Evolutionary conservation across 2,113 vertebrate genomes (phyloP), one percentile per base, ranked within the genome.

Genomic region (Suncus etruscus): DNA sequence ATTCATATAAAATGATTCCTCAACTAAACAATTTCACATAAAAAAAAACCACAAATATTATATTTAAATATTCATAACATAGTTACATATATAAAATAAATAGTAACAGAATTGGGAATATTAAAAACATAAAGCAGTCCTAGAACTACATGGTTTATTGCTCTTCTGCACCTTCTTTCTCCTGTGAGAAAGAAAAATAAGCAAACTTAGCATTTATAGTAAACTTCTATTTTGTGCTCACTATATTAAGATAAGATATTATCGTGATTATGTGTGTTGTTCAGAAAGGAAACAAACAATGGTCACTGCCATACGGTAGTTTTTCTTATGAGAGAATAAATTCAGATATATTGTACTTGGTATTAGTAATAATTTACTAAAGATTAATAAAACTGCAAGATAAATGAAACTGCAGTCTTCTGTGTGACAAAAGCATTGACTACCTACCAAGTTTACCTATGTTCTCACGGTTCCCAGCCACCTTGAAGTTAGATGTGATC

Each of bases 1-100:
- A 86, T 47, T 15, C 15, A 12, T 39, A 66, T 54, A 76, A 91
- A 92, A 69, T 58, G 84, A 50, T 51, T 27, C 66, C 69, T 51
- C 50, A 83, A 61, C 51, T 66, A 72, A 89, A 77, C 75, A 12
- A 78, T 32, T 31, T 48, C 7, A 86, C 45, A 75, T 74, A 29
- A 58, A 83, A 54, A 54, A 68, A 61, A 16, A 45, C 47, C 58
- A 83, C 25, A 58, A 48, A 29, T 15, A 29, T 69, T 83, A 63
- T 1, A 83, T 22, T 83, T 73, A 50, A 50, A 45, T 68, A 83
- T 15, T 45, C 20, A 29, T 14, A 69, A 66, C 65, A 73, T 6
- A 63, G 66, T 18, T 74, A 29, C 70, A 32, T 15, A 20, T 27
- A 6, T 68, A 24, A 29, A 39, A 39, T 39, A 39, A 39, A 39